Evolutionary conservation across 2,888 invertebrate species (phyloP).

Genomic region (Parnassius orleans): DNA sequence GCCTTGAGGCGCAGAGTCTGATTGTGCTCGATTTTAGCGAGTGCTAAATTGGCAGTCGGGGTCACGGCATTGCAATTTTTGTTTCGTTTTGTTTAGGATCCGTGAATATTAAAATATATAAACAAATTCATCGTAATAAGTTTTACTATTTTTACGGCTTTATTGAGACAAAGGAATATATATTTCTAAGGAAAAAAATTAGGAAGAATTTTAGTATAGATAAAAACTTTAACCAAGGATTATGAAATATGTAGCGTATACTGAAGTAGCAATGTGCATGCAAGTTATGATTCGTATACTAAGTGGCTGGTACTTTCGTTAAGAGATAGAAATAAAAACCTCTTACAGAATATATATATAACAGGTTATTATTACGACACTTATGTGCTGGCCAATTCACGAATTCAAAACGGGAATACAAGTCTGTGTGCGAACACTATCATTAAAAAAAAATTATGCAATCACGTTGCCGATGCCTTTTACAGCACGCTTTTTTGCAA

Average conservation of each 20-base stretch:
- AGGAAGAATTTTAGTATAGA: too few species aligned
- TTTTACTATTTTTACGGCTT: too few species aligned
- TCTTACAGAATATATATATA: slow-evolving; percentile 26
- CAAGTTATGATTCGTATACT: too few species aligned
- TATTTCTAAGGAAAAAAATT: too few species aligned
- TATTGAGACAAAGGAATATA: too few species aligned
- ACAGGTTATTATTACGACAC: slow-evolving; percentile 32
- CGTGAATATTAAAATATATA: too few species aligned
- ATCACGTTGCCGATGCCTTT: neutral
- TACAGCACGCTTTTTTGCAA: too few species aligned
- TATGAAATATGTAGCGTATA: too few species aligned
- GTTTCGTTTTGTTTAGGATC: slow-evolving; percentile 15
- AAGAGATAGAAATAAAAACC: slow-evolving; percentile 27
- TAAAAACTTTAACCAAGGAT: too few species aligned
- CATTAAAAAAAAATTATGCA: slow-evolving; percentile 11
- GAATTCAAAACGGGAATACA: slow-evolving; percentile 21
- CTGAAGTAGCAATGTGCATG: too few species aligned
- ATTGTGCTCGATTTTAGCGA: slow-evolving; percentile 50
- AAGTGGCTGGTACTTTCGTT: slow-evolving; percentile 6
- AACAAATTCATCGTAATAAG: too few species aligned
- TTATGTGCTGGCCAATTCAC: slow-evolving; percentile 18
- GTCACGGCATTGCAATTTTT: slow-evolving; percentile 41
- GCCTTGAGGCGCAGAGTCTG: slow-evolving; percentile 48
- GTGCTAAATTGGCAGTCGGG: slow-evolving; percentile 50
- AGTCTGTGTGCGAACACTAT: neutral